phyloP scores from a whole-genome alignment of 2,888 invertebrate species.

The Himalopsyche japonica region DNA sequence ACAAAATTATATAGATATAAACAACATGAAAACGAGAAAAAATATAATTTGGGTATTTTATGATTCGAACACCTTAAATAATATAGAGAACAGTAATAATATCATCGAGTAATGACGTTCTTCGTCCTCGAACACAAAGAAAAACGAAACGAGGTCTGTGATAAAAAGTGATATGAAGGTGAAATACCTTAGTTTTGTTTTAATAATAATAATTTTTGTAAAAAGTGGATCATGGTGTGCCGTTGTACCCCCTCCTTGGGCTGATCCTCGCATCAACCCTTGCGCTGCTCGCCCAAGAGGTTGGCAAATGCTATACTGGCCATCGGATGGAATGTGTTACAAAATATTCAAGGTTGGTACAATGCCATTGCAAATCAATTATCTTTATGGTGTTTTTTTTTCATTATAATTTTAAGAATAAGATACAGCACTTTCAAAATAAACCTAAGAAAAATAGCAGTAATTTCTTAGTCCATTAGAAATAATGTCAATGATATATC shows the following conservation, averaged over 20 bases:
- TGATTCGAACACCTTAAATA: neutral
- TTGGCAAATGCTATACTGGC: slow-evolving; percentile 87
- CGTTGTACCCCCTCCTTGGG: slow-evolving; percentile 85
- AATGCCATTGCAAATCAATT: no score
- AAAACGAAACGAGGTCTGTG: neutral
- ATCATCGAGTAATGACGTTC: neutral
- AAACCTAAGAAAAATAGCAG: no score
- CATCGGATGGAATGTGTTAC: slow-evolving; percentile 80
- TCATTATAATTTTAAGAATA: no score
- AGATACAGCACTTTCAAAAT: no score
- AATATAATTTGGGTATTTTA: no score
- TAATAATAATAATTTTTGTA: neutral
- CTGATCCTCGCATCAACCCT: slow-evolving; percentile 78
- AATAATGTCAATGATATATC: no score
- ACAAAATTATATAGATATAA: no score
- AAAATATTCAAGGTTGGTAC: slow-evolving; percentile 79
- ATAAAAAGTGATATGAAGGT: neutral
- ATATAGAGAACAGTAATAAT: neutral
- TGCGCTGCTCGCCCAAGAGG: slow-evolving; percentile 79
- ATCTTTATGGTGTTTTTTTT: no score
- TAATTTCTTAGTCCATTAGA: no score
- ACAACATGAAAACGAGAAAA: no score
- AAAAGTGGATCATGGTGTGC: slow-evolving; percentile 41
- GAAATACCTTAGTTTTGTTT: neutral
- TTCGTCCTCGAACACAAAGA: neutral